Evolutionary conservation across 2,888 invertebrate genomes (phyloP).

Genomic region (Phorcus lineatus): DNA sequence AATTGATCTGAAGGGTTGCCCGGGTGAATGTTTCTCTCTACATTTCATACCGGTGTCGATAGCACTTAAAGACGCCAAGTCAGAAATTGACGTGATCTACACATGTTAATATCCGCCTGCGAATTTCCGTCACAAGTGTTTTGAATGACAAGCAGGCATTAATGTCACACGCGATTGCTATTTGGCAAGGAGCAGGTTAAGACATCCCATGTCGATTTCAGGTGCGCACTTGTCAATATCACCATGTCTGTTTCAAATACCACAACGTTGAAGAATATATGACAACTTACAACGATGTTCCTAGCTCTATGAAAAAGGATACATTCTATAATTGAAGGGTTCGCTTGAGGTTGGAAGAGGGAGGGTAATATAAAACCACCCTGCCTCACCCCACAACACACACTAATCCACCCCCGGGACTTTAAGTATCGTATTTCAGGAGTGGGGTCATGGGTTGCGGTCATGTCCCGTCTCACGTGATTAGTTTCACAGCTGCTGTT

Average conservation of each 20-base stretch:
- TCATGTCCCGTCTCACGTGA: background rate
- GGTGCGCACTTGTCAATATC: background rate
- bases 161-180: background rate
- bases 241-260: conserved; percentile 1
- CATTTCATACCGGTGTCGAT: no score
- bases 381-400: background rate
- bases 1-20: no score
- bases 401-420: background rate
- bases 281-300: background rate
- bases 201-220: background rate
- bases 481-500: no score
- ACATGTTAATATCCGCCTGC: background rate
- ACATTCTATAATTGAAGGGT: conserved; percentile 1
- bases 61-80: no score
- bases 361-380: background rate
- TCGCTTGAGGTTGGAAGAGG: background rate
- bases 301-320: background rate
- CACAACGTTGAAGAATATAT: background rate
- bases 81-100: no score
- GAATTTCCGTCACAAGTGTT: background rate
- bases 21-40: no score
- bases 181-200: background rate
- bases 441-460: background rate
- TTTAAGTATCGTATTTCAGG: background rate
- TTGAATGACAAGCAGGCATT: background rate